Evolutionary conservation across 1,140 invertebrate species (phyloP), one percentile per base, ranked within the genome.

Genomic region (Pseudomyrmex concolor): DNA sequence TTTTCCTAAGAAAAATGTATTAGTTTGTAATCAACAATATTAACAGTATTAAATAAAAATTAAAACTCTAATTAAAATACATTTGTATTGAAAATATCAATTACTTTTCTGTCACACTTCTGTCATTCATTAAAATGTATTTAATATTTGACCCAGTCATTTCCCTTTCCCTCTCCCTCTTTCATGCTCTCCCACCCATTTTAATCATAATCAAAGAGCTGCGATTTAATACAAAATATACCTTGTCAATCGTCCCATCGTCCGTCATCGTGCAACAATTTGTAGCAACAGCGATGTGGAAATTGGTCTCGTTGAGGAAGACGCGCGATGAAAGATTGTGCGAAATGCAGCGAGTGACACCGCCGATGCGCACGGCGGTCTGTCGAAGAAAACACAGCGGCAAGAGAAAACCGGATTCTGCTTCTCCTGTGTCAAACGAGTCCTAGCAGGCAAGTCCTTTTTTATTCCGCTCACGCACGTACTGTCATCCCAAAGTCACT

Each of bases 1-100:
- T 96, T 95, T 83, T 96, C 96, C 96, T 97, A 89, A 17, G 95
- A 95, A 67, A 45, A 83, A 63, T 34, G 82, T 12, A 64, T 55
- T 17, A 15, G 12, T 57, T 74, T 84, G 59, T 84, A 80, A 15
- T 13, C 13, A 17, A 34, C 34, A 34, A 34, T 34, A 34, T 34
- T 34, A 34, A 34, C 34, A 34, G 34, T 5, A 34, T 34, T 34
- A 34, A 34, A 34, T 34, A 0, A 34, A 34, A 34, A 34, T 34
- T 34, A 34, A 34, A 34, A 34, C 5, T 34, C 5, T 34, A 34
- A 34, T 34, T 34, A 34, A 34, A 34, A 34, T 34, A 34, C 34
- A 34, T 34, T 34, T 34, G 34, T 34, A 7, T 34, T 34, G 34
- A 34, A 34, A 34, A 7, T 7, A 4, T 34, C 34, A 7, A 34